Conservation (phyloP, 2,797 vertebrate genomes). For the Enteromius viviparus region DNA sequence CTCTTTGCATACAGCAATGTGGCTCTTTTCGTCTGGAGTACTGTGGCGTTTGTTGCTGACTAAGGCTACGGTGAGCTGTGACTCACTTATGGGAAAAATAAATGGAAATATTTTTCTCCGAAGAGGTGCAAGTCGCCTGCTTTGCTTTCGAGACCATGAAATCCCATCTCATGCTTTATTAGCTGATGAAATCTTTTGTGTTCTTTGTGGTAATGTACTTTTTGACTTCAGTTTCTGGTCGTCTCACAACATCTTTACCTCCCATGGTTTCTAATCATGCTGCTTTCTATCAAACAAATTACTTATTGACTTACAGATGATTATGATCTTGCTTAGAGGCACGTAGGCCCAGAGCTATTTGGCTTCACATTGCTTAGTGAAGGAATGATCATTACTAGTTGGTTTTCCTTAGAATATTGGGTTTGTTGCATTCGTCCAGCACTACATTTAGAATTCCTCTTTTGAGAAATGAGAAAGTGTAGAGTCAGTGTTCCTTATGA, state of each 20-base stretch:
- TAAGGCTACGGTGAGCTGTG: background rate
- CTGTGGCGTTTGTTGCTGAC: constrained; percentile 7
- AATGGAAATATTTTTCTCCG: background rate
- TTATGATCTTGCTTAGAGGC: constrained; percentile 3
- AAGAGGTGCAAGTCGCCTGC: constrained; percentile 1
- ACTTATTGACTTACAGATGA: background rate
- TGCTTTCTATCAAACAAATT: background rate
- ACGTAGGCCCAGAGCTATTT: background rate
- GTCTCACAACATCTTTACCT: constrained; percentile 20
- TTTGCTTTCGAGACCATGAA: constrained; percentile 39
- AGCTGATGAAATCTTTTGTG: constrained; percentile 42
- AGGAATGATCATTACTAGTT: background rate
- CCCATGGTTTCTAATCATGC: constrained; percentile 10
- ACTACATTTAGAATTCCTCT: background rate
- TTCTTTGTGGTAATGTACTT: constrained; percentile 11
- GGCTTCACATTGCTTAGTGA: background rate
- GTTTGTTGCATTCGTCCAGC: background rate
- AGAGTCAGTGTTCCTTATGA: background rate
- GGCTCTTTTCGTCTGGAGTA: background rate
- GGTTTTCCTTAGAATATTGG: background rate
- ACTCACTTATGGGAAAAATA: constrained; percentile 19
- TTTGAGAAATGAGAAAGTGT: background rate
- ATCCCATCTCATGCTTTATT: constrained; percentile 46
- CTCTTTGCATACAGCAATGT: constrained; percentile 11
- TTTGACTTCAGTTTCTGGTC: constrained; percentile 9